Evolutionary conservation across 2,888 invertebrate species (phyloP).

Genomic region (Drosophila anomalipes): DNA sequence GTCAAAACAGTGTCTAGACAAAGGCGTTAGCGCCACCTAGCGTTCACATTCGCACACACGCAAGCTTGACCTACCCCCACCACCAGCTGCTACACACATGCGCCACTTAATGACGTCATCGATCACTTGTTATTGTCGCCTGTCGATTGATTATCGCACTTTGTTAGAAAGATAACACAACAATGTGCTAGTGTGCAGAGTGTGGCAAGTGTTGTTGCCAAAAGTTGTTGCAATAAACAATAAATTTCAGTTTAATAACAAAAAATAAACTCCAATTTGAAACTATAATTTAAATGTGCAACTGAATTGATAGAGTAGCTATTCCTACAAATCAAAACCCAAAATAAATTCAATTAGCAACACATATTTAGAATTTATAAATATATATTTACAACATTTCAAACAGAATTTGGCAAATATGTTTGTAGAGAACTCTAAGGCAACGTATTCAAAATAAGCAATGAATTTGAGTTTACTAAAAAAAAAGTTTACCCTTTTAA

Average conservation of each 20-base stretch:
- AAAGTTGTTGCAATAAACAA: not conserved
- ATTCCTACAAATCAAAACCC: not conserved
- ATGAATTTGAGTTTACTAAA: not conserved
- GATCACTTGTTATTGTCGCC: conserved; percentile 40
- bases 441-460: not conserved
- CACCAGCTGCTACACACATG: not conserved
- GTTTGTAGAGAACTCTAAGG: not conserved
- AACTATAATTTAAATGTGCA: no score
- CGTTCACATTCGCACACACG: conserved; percentile 18
- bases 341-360: no score
- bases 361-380: not conserved
- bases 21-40: conserved; percentile 66
- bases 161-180: conserved; percentile 31
- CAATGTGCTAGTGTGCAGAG: conserved; percentile 19
- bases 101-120: conserved; percentile 40
- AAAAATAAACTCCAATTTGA: not conserved
- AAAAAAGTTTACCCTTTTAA: not conserved
- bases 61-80: conserved; percentile 5
- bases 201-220: conserved; percentile 8
- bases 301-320: not conserved
- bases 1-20: conserved; percentile 72
- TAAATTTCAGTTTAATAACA: not conserved
- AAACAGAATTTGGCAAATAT: not conserved
- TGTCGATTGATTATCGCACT: conserved; percentile 67
- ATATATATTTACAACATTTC: not conserved